Conservation (phyloP, 2,113 vertebrate species). For the Oreochromis tanganicae region DNA sequence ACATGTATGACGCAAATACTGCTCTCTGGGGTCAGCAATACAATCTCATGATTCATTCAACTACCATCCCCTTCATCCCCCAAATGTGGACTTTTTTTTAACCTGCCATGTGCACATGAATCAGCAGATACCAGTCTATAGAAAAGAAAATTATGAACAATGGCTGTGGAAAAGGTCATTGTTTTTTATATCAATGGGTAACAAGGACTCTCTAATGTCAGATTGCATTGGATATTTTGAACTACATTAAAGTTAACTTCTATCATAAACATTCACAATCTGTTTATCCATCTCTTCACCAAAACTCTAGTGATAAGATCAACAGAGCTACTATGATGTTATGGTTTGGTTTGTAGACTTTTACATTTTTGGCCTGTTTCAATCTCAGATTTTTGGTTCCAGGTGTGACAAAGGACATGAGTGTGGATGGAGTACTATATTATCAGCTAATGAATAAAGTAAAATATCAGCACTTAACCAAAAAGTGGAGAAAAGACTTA, state of each 20-base stretch:
- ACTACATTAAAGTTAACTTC: not conserved
- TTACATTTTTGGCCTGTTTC: not conserved
- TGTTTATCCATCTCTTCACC: not conserved
- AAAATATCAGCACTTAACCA: not conserved
- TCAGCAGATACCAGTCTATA: not conserved
- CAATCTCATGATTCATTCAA: not conserved
- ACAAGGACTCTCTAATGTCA: rapidly evolving
- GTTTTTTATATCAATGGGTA: not conserved
- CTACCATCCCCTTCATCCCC: not conserved
- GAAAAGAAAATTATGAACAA: not conserved
- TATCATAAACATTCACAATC: rapidly evolving
- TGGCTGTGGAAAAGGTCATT: not conserved
- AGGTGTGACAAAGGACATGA: not conserved
- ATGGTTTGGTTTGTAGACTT: not conserved
- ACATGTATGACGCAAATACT: not conserved
- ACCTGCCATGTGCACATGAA: not conserved
- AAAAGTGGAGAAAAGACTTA: not conserved
- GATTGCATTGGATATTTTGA: not conserved
- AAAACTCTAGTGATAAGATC: not conserved
- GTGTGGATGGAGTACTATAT: not conserved
- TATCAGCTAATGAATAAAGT: not conserved
- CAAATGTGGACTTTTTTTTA: not conserved
- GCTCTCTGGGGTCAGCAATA: not conserved
- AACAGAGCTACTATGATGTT: not conserved
- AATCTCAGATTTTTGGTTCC: not conserved